Evolutionary conservation across 2,113 vertebrate genomes (phyloP), one percentile per base, ranked within the genome.

Genomic region (Columba janthina): DNA sequence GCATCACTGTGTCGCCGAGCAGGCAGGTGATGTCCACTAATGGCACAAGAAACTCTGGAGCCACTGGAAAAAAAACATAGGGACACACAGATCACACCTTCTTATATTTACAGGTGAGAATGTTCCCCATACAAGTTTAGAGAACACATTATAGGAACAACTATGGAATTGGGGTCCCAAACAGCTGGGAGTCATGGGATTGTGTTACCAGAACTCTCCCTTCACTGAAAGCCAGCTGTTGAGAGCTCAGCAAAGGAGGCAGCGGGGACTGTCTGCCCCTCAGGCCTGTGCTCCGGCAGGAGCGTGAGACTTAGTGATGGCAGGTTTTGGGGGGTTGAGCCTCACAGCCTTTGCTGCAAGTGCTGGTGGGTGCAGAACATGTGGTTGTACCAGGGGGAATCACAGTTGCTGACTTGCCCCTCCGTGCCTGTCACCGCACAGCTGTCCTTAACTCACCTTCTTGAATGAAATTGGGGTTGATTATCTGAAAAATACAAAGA

Each of bases 381-480:
- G 61, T 76, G 56, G 36, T 24, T 74, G 48, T 61, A 40, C 71
- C 5, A 2, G 11, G 78, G n/a, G 20, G 78, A 58, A 74, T 44
- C 65, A 48, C 67, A 74, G 51, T 54, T 86, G 79, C 86, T 69
- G 71, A 64, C 34, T 36, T 12, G 22, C 60, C 31, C 50, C 54
- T 88, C 73, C 7, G 7, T 54, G 58, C 44, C 53, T 57, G 31
- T 36, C 78, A 67, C 28, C 10, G 53, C 44, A 64, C 54, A 81
- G 71, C 72, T 88, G 42, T 82, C 85, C 88, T 96, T 75, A 91
- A 98, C 99, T 99, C 97, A 99, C 99, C 99, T 99, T 99, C 98
- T 97, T 99, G 99, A 97, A 99, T 99, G 98, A 99, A 99, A 98
- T 99, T 99, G 76, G 99, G 99, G 97, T 99, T 99, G 97, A 99